Conservation (phyloP, 2,888 invertebrate genomes). For the Biston betularia region DNA sequence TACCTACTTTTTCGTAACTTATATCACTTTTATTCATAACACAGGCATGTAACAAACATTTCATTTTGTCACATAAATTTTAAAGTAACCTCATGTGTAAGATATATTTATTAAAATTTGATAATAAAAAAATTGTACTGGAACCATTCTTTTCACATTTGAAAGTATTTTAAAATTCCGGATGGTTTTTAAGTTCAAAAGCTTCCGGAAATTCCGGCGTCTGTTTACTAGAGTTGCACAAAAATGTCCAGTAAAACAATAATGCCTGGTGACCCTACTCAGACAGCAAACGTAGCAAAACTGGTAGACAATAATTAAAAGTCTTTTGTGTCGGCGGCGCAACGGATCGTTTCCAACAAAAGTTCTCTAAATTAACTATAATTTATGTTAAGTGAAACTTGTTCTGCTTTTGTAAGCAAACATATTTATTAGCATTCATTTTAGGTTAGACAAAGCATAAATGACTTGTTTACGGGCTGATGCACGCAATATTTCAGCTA, state of each 20-base stretch:
- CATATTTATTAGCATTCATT: slow-evolving; percentile 3
- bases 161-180: slow-evolving; percentile 4
- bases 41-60: too few species aligned
- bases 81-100: too few species aligned
- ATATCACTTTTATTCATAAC: too few species aligned
- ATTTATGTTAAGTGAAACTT: slow-evolving; percentile 10
- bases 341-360: slow-evolving; percentile 22
- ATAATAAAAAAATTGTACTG: too few species aligned
- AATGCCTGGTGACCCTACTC: slow-evolving; percentile 25
- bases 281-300: slow-evolving; percentile 32
- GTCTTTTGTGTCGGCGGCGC: slow-evolving; percentile 22
- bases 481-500: neutral
- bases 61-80: too few species aligned
- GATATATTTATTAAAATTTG: too few species aligned
- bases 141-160: neutral
- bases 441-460: neutral
- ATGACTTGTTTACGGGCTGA: neutral
- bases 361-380: slow-evolving; percentile 13
- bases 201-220: slow-evolving; percentile 18
- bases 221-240: slow-evolving; percentile 17
- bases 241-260: slow-evolving; percentile 20
- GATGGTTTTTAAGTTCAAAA: slow-evolving; percentile 9
- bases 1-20: too few species aligned
- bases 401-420: slow-evolving; percentile 2
- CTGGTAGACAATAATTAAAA: slow-evolving; percentile 36